Evolutionary conservation across 2,888 invertebrate genomes (phyloP).

Genomic region (Eustalomyia histrio): DNA sequence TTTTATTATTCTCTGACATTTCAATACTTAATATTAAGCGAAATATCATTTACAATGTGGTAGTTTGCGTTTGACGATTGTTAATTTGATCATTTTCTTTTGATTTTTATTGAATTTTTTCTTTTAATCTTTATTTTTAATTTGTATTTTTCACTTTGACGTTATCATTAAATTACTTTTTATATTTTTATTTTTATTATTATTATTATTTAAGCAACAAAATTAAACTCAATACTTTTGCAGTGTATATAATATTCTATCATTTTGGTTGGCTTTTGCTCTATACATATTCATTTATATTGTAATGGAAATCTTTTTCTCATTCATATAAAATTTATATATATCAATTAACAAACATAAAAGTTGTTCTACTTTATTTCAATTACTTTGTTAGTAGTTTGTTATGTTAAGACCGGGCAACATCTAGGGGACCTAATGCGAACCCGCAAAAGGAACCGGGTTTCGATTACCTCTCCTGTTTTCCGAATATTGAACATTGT

Average conservation of each 20-base stretch:
- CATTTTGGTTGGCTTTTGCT: no score
- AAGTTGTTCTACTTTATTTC: conserved; percentile 72
- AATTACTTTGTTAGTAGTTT: no score
- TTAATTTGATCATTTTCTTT: conserved; percentile 8
- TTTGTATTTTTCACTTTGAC: conserved; percentile 19
- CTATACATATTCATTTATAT: no score
- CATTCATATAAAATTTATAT: conserved; percentile 71
- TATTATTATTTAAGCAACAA: background rate
- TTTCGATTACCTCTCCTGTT: no score
- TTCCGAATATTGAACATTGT: no score
- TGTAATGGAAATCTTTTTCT: no score
- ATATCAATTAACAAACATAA: conserved; percentile 75
- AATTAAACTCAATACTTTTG: background rate
- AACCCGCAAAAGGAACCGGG: no score
- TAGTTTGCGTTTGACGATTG: conserved; percentile 1
- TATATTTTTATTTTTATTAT: background rate
- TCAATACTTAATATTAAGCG: background rate
- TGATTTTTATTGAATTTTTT: conserved; percentile 18
- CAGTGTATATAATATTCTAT: background rate
- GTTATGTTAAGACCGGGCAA: no score
- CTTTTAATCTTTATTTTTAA: conserved; percentile 10
- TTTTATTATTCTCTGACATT: conserved; percentile 20
- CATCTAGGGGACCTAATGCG: no score
- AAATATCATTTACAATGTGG: conserved; percentile 27
- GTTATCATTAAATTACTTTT: conserved; percentile 19